Conservation (phyloP, 2,797 vertebrate genomes). For the Mionectes olivaceus region DNA sequence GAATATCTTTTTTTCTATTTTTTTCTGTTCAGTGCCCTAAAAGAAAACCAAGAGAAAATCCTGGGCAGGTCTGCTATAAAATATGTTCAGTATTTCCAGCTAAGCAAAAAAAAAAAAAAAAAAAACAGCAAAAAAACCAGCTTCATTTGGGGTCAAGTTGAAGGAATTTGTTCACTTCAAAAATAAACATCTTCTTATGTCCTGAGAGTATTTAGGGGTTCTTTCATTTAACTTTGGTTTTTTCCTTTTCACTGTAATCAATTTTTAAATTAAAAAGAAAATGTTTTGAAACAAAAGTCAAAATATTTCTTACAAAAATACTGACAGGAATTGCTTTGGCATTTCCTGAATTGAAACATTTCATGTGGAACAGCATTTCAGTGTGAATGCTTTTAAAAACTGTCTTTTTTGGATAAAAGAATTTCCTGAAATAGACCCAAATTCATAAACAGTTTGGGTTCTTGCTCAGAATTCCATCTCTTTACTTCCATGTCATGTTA, state of each 20-base stretch:
- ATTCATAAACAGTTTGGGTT: background rate
- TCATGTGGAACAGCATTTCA: background rate
- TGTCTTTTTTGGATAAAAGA: background rate
- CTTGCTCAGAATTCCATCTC: background rate
- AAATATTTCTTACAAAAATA: constrained; percentile 25
- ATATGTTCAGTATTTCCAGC: background rate
- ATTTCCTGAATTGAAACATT: constrained; percentile 28
- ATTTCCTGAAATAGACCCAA: background rate
- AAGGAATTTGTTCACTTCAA: background rate
- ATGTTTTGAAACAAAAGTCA: constrained; percentile 19
- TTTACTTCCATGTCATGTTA: background rate
- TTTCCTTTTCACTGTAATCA: background rate
- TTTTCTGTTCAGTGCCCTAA: background rate
- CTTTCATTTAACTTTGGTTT: background rate
- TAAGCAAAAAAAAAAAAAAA: background rate
- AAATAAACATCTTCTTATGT: background rate
- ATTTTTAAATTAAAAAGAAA: background rate
- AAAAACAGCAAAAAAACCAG: background rate
- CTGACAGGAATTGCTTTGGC: background rate
- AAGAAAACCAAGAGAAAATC: background rate
- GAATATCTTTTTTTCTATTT: rapidly evolving
- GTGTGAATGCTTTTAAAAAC: background rate
- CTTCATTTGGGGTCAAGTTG: background rate
- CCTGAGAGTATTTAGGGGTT: background rate
- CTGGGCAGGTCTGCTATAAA: background rate